Conservation (phyloP, 2,888 invertebrate genomes). For the Conops quadrifasciatus region DNA sequence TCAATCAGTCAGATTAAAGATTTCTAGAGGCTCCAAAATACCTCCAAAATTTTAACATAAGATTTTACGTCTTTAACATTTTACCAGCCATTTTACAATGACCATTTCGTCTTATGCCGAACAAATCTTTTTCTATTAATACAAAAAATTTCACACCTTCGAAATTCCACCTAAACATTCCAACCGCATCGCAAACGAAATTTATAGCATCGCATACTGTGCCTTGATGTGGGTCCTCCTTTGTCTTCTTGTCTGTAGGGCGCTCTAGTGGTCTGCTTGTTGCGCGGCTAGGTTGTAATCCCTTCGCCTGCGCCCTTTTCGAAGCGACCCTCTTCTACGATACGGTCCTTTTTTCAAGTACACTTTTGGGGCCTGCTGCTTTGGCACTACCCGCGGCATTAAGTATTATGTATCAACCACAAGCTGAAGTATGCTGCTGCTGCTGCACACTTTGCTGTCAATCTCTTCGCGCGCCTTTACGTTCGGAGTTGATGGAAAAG, state of each 20-base stretch:
- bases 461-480: not conserved
- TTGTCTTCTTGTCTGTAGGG: not conserved
- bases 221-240: not conserved
- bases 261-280: too few species aligned
- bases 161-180: not conserved
- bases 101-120: too few species aligned
- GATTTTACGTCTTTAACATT: too few species aligned
- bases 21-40: not conserved
- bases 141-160: conserved; percentile 10
- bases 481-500: not conserved
- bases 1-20: not conserved
- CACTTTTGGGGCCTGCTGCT: not conserved
- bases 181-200: conserved; percentile 13
- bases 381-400: not conserved
- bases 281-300: too few species aligned
- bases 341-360: not conserved
- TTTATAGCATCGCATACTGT: conserved; percentile 8
- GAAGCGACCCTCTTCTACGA: not conserved
- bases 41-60: too few species aligned
- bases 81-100: too few species aligned
- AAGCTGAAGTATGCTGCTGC: not conserved
- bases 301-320: too few species aligned
- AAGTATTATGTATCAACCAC: not conserved
- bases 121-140: too few species aligned
- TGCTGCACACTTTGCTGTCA: not conserved